Conservation (phyloP, 1,140 invertebrate genomes). For the Atta cephalotes region DNA sequence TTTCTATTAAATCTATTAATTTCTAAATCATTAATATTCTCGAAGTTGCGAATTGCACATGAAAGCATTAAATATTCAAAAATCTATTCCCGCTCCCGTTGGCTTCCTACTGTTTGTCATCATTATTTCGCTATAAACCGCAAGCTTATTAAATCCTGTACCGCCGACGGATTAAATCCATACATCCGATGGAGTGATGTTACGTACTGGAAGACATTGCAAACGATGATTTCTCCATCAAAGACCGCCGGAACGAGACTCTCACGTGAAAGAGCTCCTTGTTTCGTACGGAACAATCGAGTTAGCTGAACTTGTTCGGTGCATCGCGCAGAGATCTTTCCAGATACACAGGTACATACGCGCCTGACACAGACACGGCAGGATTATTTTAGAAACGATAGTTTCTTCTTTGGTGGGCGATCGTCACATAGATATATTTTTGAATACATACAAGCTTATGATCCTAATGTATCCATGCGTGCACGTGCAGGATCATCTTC, state of each 20-base stretch:
- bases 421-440: conserved; percentile 58
- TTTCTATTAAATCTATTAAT: too few species aligned
- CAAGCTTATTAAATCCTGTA: conserved; percentile 71
- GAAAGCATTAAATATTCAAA: conserved; percentile 31
- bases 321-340: conserved; percentile 57
- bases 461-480: too few species aligned
- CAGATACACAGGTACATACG: conserved; percentile 25
- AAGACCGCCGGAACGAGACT: conserved; percentile 68
- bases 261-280: conserved; percentile 76
- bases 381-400: conserved; percentile 18
- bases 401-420: conserved; percentile 55
- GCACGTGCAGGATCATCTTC: conserved; percentile 31
- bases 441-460: background rate
- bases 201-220: conserved; percentile 50
- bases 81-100: background rate
- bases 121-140: conserved; percentile 50
- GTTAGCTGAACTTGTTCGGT: conserved; percentile 71
- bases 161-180: conserved; percentile 40
- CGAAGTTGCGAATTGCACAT: background rate
- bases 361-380: background rate
- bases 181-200: conserved; percentile 35
- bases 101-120: conserved; percentile 49
- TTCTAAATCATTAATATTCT: conserved; percentile 23
- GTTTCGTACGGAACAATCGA: conserved; percentile 77
- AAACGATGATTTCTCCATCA: conserved; percentile 63